Evolutionary conservation across 2,113 vertebrate genomes (phyloP), one percentile per base, ranked within the genome.

Genomic region (Vicugna pacos): DNA sequence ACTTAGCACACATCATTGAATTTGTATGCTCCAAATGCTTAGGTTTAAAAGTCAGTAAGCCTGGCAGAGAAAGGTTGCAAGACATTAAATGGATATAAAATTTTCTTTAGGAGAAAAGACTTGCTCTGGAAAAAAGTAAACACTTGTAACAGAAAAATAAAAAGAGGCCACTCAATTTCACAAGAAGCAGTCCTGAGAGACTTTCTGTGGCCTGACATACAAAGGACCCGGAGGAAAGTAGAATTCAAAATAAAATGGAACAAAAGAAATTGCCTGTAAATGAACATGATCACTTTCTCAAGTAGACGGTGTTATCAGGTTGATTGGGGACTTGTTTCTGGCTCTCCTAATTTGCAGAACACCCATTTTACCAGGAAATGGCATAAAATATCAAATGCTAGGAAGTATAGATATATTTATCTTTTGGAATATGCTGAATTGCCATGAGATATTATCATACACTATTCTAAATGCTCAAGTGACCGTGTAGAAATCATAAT

Each of bases 21-120:
- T 95, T 85, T 58, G 58, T 75, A 65, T 2, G 7, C 70, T 87
- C 62, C 64, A 76, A 76, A 92, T 90, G 17, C 38, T 72, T 65
- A 88, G 6, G 32, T 92, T 93, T 92, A 92, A 97, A 97, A 87
- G 69, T 80, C 84, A 95, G 65, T 85, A 81, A 83, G 35, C n/a
- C 50, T 79, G 86, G 13, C 15, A 56, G 4, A 30, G 11, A 92
- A 62, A 89, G 3, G 20, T 35, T 26, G 28, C 32, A 79, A 77
- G 35, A 67, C 38, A 93, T 86, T 92, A 84, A 95, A 95, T 17
- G 30, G 52, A 88, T 77, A 19, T 19, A 79, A 90, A 90, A 50
- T 84, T 95, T 93, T 95, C 69, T 83, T 92, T 90, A 82, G 62
- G 35, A 83, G 67, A 38, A 93, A 96, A 89, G 19, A 95, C 14